These are phyloP conservation scores for Eurystomus glaucurus DNA, from an alignment of 2,797 vertebrate genomes.

Conservation along the genomic window DNA sequence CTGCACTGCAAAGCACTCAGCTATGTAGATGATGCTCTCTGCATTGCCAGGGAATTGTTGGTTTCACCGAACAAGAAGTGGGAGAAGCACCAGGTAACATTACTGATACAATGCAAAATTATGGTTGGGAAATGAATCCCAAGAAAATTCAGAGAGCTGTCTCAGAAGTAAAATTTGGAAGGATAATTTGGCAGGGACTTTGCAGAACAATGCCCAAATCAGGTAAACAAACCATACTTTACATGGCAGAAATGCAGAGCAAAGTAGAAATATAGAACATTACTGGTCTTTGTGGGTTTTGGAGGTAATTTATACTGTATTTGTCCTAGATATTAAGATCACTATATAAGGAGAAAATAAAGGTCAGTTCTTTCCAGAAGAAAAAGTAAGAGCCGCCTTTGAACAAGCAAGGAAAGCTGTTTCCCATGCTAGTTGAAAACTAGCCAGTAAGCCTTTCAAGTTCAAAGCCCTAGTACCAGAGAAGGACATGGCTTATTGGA, in stretches of 20 bases:
- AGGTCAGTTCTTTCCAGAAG: not conserved
- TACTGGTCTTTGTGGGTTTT: not conserved
- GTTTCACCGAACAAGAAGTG: not conserved
- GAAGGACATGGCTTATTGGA: not conserved
- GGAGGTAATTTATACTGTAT: not conserved
- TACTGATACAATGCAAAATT: not conserved
- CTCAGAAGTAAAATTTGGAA: not conserved
- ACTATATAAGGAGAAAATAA: not conserved
- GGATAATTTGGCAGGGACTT: not conserved
- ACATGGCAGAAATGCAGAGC: not conserved
- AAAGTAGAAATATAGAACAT: not conserved
- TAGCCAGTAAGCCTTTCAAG: not conserved
- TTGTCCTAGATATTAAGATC: not conserved
- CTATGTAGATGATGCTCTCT: not conserved
- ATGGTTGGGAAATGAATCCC: not conserved
- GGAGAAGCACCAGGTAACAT: not conserved
- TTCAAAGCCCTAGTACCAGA: accelerated
- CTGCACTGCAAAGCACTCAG: accelerated
- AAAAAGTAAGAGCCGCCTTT: not conserved
- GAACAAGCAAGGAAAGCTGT: not conserved
- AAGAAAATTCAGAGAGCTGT: not conserved
- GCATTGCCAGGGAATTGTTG: accelerated
- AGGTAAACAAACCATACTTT: not conserved
- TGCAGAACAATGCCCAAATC: not conserved
- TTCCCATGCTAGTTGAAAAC: not conserved